Base-by-base conservation (phyloP, 2,888 invertebrate species). In the Chaitophorus viminalis region DNA sequence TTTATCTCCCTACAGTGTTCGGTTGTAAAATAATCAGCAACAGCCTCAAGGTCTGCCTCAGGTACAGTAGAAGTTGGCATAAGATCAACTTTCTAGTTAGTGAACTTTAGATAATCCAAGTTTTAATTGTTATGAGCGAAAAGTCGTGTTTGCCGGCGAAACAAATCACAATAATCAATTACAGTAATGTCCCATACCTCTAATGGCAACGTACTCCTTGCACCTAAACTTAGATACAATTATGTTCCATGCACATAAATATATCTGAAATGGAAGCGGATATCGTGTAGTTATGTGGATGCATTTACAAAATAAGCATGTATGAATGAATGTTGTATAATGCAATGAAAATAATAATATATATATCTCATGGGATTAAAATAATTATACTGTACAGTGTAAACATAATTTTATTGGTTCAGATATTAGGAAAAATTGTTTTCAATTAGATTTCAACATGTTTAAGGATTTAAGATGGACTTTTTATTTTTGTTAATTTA, bases 121-220 rank as follows among this genome's bases (percentile, higher is more conserved):
- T 87, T 87, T 87, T 81, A 87, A 87, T 87, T 87, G 74, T 87
- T 87, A 87, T 74, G 60, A 87, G 65, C 33, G 81, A 87, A 87
- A 87, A 79, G 87, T 65, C 81, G 25, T 87, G 87, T 87, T 81
- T 6, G 31, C 68, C n/a, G 29, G 31, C 46, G 31, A 31, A 46
- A 87, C 65, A 65, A 81, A 87, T 87, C 81, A 81, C 75, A 75
- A 87, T 87, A 81, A 87, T 81, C 75, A 87, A 87, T 87, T 87
- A 81, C 33, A 72, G 29, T 78, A 70, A 86, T 87, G 74, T 60
- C 74, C 18, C 46, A 46, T 46, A 33, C 21, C 68, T 65, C 29
- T 29, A 84, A 65, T n/a, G 29, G 29, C 39, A 75, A 83, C 29
- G 46, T 65, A 25, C 65, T 46, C n/a, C 46, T 31, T n/a, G 14